Conservation (phyloP, 92 coral and sea anemone genomes). For the Scolanthus callimorphus region DNA sequence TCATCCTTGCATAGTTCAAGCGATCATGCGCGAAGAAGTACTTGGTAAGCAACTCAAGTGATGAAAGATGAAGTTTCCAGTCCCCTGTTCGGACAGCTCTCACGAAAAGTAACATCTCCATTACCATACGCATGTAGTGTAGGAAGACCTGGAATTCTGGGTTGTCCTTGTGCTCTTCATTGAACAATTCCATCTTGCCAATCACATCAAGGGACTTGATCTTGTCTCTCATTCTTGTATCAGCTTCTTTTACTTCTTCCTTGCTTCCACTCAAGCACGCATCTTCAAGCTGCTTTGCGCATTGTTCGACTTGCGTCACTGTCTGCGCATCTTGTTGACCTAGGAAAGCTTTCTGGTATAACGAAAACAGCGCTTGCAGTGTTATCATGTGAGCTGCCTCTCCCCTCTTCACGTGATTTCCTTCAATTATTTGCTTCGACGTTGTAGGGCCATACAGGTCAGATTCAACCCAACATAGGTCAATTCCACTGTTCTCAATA, state of each 20-base stretch:
- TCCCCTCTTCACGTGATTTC: constrained; percentile 49
- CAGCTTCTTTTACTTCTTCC: constrained; percentile 11
- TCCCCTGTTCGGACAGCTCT: constrained; percentile 42
- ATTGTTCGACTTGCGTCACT: constrained; percentile 7
- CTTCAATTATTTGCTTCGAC: constrained; percentile 44
- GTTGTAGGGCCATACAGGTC: constrained; percentile 52
- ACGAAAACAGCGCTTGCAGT: constrained; percentile 35
- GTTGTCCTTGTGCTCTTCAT: constrained; percentile 7
- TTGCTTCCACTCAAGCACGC: constrained; percentile 18
- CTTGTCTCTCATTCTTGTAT: constrained; percentile 14
- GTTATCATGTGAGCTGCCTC: constrained; percentile 53
- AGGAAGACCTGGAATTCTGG: constrained; percentile 30
- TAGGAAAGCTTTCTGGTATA: constrained; percentile 42
- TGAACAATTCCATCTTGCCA: constrained; percentile 40
- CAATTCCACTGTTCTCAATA: constrained; percentile 57
- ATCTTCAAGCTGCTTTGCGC: constrained; percentile 28
- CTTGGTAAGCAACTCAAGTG: constrained; percentile 30
- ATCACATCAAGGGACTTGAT: constrained; percentile 16
- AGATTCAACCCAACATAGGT: constrained; percentile 48
- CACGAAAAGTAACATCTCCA: constrained; percentile 36
- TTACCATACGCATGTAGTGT: constrained; percentile 48
- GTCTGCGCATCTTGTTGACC: neutral
- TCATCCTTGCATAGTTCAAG: constrained; percentile 37
- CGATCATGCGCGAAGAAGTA: constrained; percentile 64
- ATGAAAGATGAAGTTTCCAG: constrained; percentile 48